These are phyloP conservation scores for Microtus oregoni DNA, from an alignment of 2,113 vertebrate genomes.

Conservation along the genomic window DNA sequence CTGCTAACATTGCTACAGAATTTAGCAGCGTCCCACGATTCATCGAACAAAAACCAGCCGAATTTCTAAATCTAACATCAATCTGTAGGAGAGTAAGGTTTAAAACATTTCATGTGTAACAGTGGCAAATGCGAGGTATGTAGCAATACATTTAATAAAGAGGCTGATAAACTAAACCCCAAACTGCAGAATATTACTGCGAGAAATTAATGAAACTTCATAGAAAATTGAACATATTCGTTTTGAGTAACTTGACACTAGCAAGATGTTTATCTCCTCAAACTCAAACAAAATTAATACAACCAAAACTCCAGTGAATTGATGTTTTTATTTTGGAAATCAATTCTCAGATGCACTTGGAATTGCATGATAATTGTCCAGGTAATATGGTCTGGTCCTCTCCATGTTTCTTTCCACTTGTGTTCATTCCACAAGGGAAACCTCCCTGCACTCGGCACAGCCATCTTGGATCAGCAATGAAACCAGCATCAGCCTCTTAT, in stretches of 20 bases:
- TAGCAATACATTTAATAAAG: background rate
- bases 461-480: background rate
- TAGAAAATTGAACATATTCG: background rate
- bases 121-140: background rate
- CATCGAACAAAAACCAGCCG: background rate
- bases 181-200: background rate
- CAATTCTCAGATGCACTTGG: background rate
- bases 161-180: background rate
- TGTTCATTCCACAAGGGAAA: background rate
- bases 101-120: background rate
- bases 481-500: background rate
- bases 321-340: background rate
- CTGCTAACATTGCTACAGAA: background rate
- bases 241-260: background rate
- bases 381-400: background rate
- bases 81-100: background rate
- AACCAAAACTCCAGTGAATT: background rate
- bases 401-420: background rate
- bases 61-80: background rate
- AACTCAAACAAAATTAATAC: background rate
- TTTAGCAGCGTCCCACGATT: background rate
- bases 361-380: background rate
- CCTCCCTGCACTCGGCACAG: background rate
- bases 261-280: background rate
- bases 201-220: background rate